These are phyloP conservation scores for Aspidiotus rigidus DNA, from an alignment of 2,888 invertebrate genomes.

Conservation along the genomic window DNA sequence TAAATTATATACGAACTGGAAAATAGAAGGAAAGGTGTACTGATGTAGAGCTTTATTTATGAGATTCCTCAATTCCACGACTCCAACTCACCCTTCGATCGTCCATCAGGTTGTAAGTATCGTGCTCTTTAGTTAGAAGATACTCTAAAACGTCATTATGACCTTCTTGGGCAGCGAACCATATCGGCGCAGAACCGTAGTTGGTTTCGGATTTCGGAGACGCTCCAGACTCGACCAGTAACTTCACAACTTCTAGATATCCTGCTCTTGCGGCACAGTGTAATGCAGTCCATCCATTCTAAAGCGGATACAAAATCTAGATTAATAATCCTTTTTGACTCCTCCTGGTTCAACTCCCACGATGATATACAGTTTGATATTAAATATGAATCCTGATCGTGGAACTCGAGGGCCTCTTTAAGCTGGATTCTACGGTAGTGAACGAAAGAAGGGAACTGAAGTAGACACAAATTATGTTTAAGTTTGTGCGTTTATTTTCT, in stretches of 20 bases:
- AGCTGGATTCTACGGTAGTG: no score
- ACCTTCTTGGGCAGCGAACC: constrained; percentile 95
- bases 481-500: no score
- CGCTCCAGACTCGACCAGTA: constrained; percentile 90
- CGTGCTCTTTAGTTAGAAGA: constrained; percentile 93
- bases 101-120: constrained; percentile 93
- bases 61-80: background rate
- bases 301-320: constrained; percentile 27
- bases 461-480: no score
- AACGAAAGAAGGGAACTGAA: no score
- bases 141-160: constrained; percentile 94
- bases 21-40: constrained; percentile 32
- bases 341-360: no score
- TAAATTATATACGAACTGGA: constrained; percentile 85
- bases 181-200: constrained; percentile 91
- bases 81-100: constrained; percentile 64
- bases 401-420: no score
- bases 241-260: constrained; percentile 85
- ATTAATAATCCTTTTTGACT: no score
- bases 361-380: no score
- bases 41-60: background rate
- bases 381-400: no score
- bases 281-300: constrained; percentile 89
- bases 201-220: constrained; percentile 92
- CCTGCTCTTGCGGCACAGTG: constrained; percentile 93